These are phyloP conservation scores for Andrena chrysosceles DNA, from an alignment of 2,888 invertebrate genomes.

Conservation along the genomic window DNA sequence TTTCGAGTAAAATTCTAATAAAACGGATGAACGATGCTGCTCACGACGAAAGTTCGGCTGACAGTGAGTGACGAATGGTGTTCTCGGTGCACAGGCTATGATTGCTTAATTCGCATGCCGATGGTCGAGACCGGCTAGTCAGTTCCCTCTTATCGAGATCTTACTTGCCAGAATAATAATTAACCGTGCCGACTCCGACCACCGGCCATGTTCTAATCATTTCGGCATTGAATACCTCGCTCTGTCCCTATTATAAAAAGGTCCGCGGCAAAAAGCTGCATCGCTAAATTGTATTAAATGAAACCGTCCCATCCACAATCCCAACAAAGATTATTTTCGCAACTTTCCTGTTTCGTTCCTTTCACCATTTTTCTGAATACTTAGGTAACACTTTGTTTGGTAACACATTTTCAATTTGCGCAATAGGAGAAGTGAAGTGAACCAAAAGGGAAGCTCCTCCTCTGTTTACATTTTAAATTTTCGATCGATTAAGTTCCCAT, in stretches of 20 bases:
- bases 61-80: constrained; percentile 80
- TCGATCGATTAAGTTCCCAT: constrained; percentile 65
- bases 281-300: neutral
- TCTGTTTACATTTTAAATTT: constrained; percentile 60
- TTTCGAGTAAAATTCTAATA: constrained; percentile 43
- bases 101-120: constrained; percentile 82
- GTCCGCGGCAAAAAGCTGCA: neutral
- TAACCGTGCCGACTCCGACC: constrained; percentile 36
- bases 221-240: constrained; percentile 14
- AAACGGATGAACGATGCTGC: constrained; percentile 51
- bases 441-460: constrained; percentile 10
- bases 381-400: neutral
- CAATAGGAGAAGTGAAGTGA: neutral
- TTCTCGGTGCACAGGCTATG: constrained; percentile 75
- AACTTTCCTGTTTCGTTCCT: too few species aligned
- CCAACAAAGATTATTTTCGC: neutral
- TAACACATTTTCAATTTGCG: neutral
- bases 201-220: constrained; percentile 5
- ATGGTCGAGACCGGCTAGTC: constrained; percentile 75
- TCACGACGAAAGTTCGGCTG: constrained; percentile 61
- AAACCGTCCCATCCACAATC: neutral
- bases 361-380: neutral
- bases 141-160: constrained; percentile 79
- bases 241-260: constrained; percentile 20
- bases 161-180: constrained; percentile 79